Conservation (phyloP, 1,140 invertebrate species). For the Kradibia gibbosae region DNA sequence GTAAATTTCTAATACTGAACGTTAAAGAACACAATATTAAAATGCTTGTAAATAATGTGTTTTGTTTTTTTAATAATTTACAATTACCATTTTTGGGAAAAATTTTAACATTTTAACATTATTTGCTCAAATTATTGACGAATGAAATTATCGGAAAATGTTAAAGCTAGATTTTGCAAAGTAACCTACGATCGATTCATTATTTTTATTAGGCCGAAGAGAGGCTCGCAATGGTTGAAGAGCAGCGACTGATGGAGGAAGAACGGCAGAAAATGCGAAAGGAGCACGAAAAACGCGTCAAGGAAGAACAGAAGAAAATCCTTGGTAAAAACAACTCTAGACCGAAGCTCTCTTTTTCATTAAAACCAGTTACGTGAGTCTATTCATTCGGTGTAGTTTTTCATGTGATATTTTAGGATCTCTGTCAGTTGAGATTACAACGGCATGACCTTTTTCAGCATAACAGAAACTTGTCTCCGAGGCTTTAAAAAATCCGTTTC, state of each 20-base stretch:
- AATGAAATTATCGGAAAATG: no score
- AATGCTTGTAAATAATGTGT: no score
- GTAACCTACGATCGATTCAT: no score
- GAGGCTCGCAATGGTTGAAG: slow-evolving; percentile 95
- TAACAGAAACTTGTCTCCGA: slow-evolving; percentile 14
- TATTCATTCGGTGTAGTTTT: slow-evolving; percentile 65
- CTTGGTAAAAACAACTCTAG: slow-evolving; percentile 97
- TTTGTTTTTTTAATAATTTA: no score
- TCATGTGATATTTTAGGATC: slow-evolving; percentile 67
- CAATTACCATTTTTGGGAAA: no score
- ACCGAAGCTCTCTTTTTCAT: slow-evolving; percentile 93
- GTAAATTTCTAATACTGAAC: no score
- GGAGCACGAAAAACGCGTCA: slow-evolving; percentile 91
- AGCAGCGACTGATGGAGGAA: slow-evolving; percentile 96
- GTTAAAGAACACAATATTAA: no score
- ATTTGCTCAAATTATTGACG: no score
- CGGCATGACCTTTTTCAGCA: slow-evolving; percentile 44
- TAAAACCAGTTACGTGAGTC: slow-evolving; percentile 84
- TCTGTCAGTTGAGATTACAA: slow-evolving; percentile 58
- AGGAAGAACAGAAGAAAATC: slow-evolving; percentile 97
- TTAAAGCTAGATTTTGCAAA: no score
- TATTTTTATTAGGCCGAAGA: slow-evolving; percentile 87
- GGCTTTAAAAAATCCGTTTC: slow-evolving; percentile 34
- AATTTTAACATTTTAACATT: no score
- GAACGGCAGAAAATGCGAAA: slow-evolving; percentile 93